Base-by-base conservation (phyloP, 2,888 invertebrate species). In the Neelides folsomi region DNA sequence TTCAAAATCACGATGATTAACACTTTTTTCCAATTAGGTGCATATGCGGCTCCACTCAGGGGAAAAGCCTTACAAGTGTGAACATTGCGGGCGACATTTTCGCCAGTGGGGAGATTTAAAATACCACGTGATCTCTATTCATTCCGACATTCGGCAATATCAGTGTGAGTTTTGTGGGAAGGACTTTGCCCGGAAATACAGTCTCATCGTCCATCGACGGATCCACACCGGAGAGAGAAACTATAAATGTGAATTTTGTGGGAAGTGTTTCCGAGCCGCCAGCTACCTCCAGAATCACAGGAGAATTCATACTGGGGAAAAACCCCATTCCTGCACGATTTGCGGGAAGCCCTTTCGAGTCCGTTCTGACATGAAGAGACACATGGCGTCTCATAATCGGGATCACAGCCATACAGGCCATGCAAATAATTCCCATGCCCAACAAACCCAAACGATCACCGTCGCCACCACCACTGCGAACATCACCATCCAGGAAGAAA, bases 31-130 rank as follows among this genome's bases (percentile, higher is more conserved):
- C 42, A 47, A 65, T 1, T 59, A 82, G 80, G 78, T 85, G 1
- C 89, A 90, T 70, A 76, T 79, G 65, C 76, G 86, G 18, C 75
- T 85, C 16, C 89, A 90, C 71, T 83, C 82, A 59, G 86, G 83
- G n/a, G 83, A 82, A 65, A 83, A 84, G 59, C 89, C 89, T 0
- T 87, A 83, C 71, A 80, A 82, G 65, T 90, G 89, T 67, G 80
- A 82, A 39, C 77, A 77, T 59, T 89, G 89, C 68, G 82, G 81
- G 1, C 77, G 81, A 2, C 77, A 80, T 65, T 89, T 89, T 71
- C 76, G 88, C 0, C 88, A 88, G 69, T 86, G 86, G 84, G 86
- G 87, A 53, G 89, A 89, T 69, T 75, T 89, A 47, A 86, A 86
- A 66, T 87, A 88, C 69, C 89, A 90, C 71, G 79, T 80, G 54